Percentiles rank a stretch among this genome's conserved stretches.
Evolutionary conservation across 2,113 vertebrate species (phyloP).

Genomic region (Motacilla alba): DNA sequence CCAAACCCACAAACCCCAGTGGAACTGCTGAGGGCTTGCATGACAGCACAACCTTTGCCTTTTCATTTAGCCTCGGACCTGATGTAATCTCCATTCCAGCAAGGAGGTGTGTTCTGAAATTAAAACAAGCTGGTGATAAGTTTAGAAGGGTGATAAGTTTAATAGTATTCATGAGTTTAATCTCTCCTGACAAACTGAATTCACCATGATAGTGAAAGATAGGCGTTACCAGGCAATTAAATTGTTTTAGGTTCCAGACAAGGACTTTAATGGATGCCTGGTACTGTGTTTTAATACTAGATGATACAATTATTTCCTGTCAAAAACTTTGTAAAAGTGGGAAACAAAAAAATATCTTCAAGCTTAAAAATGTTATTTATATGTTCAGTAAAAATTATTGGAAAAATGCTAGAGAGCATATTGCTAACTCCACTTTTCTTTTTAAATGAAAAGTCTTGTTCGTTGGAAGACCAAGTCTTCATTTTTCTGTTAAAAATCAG

Average conservation of each 20-base stretch:
- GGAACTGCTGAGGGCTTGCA: neutral
- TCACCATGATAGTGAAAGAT: neutral
- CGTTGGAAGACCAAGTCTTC: neutral
- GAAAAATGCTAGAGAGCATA: neutral
- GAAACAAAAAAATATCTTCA: neutral
- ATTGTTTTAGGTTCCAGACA: neutral
- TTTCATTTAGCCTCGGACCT: neutral
- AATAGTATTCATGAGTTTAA: slow-evolving; percentile 4
- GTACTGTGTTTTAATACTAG: neutral
- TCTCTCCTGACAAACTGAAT: slow-evolving; percentile 11
- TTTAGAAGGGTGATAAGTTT: neutral
- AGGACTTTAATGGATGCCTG: neutral
- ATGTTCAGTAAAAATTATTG: neutral
- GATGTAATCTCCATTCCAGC: neutral
- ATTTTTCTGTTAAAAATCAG: neutral
- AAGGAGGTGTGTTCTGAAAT: neutral
- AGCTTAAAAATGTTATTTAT: neutral
- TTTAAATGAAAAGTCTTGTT: neutral
- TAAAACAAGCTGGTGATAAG: neutral
- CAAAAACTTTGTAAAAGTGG: neutral
- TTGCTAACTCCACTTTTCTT: neutral
- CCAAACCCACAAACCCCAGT: neutral
- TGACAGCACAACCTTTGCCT: neutral
- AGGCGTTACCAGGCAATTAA: neutral
- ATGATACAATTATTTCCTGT: neutral